Evolutionary conservation across 2,113 vertebrate genomes (phyloP).

Genomic region (Podocnemis expansa): DNA sequence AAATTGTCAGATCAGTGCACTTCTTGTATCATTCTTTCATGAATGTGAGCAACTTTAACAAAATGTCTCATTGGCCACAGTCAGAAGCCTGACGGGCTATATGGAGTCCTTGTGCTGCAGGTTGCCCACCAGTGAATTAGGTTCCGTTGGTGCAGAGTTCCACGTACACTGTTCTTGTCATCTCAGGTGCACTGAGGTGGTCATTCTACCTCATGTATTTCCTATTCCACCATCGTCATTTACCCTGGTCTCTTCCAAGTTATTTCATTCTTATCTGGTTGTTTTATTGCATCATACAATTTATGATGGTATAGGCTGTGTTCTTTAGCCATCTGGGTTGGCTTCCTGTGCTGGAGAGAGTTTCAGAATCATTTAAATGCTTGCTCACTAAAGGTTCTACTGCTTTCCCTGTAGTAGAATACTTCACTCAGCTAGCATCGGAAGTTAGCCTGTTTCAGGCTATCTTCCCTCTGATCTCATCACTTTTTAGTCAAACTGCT

Average conservation of each 20-base stretch:
- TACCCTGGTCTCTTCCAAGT: neutral
- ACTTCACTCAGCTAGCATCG: neutral
- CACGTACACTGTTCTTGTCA: neutral
- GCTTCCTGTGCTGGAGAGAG: neutral
- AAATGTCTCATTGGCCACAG: too few relatives aligned
- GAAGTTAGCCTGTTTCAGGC: neutral
- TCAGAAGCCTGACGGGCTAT: too few relatives aligned
- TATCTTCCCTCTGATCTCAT: slow-evolving; percentile 1
- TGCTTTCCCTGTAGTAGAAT: neutral
- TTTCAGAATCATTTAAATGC: slow-evolving; percentile 17
- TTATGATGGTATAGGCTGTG: neutral
- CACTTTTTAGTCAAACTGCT: neutral
- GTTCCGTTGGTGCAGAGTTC: neutral
- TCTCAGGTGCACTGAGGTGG: neutral
- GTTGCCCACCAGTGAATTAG: too few relatives aligned
- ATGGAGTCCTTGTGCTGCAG: too few relatives aligned
- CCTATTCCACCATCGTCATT: neutral
- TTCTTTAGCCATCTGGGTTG: neutral
- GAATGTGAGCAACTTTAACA: too few relatives aligned
- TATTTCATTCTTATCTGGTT: neutral
- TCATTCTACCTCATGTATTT: neutral
- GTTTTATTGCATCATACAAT: neutral
- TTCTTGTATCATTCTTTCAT: too few relatives aligned
- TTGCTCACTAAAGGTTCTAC: neutral
- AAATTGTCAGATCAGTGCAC: too few relatives aligned